Percentiles rank a stretch among this genome's conserved stretches.
phyloP scores from a whole-genome alignment of 2,113 vertebrate species.

The Oryzias curvinotus region DNA sequence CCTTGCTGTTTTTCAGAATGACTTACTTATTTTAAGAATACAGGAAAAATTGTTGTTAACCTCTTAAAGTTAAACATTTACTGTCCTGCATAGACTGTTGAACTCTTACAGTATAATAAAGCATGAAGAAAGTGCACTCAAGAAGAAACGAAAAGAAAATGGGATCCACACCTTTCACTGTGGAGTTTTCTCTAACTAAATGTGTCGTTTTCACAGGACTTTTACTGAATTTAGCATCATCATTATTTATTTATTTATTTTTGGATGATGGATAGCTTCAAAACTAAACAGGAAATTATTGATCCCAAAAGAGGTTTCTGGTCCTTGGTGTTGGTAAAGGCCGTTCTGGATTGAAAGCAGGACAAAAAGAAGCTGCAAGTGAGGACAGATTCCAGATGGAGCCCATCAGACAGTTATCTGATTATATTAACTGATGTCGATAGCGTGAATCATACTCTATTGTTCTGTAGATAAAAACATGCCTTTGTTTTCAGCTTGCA shows the following conservation, averaged over 20 bases:
- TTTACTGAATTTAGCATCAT: no score
- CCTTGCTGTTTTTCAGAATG: no score
- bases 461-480: background rate
- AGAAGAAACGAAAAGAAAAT: no score
- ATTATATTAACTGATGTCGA: conserved; percentile 5
- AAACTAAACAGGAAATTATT: background rate
- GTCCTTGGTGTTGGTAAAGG: background rate
- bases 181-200: no score
- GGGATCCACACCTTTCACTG: no score
- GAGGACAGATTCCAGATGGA: conserved; percentile 4
- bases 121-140: no score
- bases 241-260: background rate
- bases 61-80: background rate
- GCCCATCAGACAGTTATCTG: conserved; percentile 8
- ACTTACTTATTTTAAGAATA: no score
- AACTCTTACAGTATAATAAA: no score
- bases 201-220: no score
- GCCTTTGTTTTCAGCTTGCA: conserved; percentile 55
- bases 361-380: background rate
- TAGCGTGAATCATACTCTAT: background rate
- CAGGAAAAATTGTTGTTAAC: no score
- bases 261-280: background rate
- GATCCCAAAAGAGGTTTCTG: background rate
- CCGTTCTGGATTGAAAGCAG: conserved; percentile 1
- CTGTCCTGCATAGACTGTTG: no score